phyloP scores from a whole-genome alignment of 2,113 vertebrate species.

The Hoplias malabaricus region DNA sequence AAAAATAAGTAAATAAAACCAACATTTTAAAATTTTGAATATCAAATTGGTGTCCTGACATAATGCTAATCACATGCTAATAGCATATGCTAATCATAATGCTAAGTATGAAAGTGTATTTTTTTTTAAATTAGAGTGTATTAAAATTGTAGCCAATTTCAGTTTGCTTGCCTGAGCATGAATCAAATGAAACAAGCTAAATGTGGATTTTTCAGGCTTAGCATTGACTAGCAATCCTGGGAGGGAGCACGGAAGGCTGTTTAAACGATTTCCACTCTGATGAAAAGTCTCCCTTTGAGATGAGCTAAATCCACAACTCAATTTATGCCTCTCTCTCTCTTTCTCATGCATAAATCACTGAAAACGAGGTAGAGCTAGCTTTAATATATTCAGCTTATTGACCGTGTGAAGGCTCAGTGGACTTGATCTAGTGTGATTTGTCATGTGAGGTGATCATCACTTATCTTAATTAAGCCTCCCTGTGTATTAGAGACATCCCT shows the following conservation, averaged over 20 bases:
- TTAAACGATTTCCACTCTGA: slow-evolving; percentile 39
- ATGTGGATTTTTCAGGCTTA: neutral
- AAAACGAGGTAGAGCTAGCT: slow-evolving; percentile 13
- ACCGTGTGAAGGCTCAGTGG: slow-evolving; percentile 23
- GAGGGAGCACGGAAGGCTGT: slow-evolving; percentile 57
- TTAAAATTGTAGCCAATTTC: slow-evolving; percentile 2
- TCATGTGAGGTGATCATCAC: slow-evolving; percentile 50
- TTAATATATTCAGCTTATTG: slow-evolving; percentile 50
- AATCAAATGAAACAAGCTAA: slow-evolving; percentile 5
- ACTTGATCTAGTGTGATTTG: slow-evolving; percentile 30
- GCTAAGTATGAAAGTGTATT: too few relatives aligned
- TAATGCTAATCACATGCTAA: too few relatives aligned
- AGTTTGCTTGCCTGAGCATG: neutral
- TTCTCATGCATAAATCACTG: neutral
- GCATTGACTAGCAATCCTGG: slow-evolving; percentile 44
- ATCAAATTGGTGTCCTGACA: too few relatives aligned
- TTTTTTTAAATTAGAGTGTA: too few relatives aligned
- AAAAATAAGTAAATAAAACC: too few relatives aligned
- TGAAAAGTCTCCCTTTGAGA: slow-evolving; percentile 1
- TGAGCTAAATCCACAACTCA: neutral
- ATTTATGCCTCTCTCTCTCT: slow-evolving; percentile 19
- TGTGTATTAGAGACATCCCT: neutral
- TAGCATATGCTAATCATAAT: too few relatives aligned
- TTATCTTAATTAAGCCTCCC: slow-evolving; percentile 56
- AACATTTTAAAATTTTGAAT: too few relatives aligned